Evolutionary conservation across 1,140 invertebrate genomes (phyloP), one percentile per base, ranked within the genome.

Genomic region (Mercenaria mercenaria): DNA sequence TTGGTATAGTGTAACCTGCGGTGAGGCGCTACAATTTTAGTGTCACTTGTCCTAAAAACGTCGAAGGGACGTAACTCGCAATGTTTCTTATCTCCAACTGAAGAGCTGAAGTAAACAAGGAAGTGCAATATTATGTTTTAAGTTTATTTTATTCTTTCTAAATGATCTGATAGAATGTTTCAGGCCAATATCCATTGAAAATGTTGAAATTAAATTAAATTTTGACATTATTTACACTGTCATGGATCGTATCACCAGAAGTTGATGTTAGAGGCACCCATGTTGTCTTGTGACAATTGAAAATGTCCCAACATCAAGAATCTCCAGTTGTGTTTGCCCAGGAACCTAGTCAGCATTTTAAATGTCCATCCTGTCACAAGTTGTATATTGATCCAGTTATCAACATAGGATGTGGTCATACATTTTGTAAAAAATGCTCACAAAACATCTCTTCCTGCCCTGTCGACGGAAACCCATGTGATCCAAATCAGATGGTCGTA

Each of bases 381-480:
- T 52, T 94, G 23, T 94, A 94, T 47, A 74, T 29, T 8, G 92
- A 95, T n/a, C 94, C 94, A 11, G 94, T 95, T 1, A 95, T 95
- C 15, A 95, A 91, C 77, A 90, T 93, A 2, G 81, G 61, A 50
- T 95, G 94, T 90, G 94, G 94, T 15, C 94, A 95, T 87, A 95
- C 94, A 15, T 94, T 95, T 69, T 95, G 94, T 69, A 94, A 91
- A 50, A 88, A 77, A 15, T 95, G 94, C 87, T 90, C 91, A 0
- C 86, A 84, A 32, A 77, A 43, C 0, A 59, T 88, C 20, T 56
- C 89, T 15, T 72, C 82, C 26, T 94, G 94, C 67, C 92, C 93
- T 11, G 82, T 93, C 3, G 93, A 95, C 84, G 87, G 91, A 26
- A 84, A 87, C 26, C 84, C 80, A 15, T 94, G 91, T 91, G 92